Base-by-base conservation (phyloP, 2,888 invertebrate species). In the Candidula unifasciata region DNA sequence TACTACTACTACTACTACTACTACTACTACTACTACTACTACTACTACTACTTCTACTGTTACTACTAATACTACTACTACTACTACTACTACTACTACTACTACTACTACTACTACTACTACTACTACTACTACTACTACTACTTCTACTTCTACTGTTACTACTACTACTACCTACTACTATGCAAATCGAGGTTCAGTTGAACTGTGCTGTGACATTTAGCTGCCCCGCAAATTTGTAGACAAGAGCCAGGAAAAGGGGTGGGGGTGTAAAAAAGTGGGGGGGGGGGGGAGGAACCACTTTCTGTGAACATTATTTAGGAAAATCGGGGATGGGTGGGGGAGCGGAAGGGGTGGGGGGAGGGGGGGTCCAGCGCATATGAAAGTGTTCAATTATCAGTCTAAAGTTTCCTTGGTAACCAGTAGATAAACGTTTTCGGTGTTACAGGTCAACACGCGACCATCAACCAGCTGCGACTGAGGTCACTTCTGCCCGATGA, bases 401-500 rank as follows among this genome's bases (percentile, higher is more conserved):
- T n/a, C n/a, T n/a, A n/a, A n/a, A 44, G 44, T 44, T 6, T 44
- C 13, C 8, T 10, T 44, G 44, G 13, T 44, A 13, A 44, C 44
- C 6, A 6, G 13, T 60, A 60, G 10, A 21, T 60, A 27, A 3
- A 69, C 6, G 5, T 69, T 27, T 21, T 30, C 21, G 27, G 18
- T n/a, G n/a, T 30, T 24, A 30, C 86, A 90, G 91, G 89, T 18
- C 85, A 87, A 74, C 86, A 88, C 73, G 80, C 87, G 8, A 83
- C 87, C 74, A 85, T 89, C 27, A 89, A 89, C 73, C 89, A 89
- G 33, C 84, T 89, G 27, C 87, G 89, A 2, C 86, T 91, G 80
- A 83, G 87, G 30, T 73, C 87, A 5, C 89, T 91, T 66, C 88
- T 92, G 1, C 92, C 92, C 0, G 84, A 80, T 24, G 89, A 89